These are phyloP conservation scores for Eilema caniola DNA, from an alignment of 2,888 invertebrate species.

Conservation along the genomic window DNA sequence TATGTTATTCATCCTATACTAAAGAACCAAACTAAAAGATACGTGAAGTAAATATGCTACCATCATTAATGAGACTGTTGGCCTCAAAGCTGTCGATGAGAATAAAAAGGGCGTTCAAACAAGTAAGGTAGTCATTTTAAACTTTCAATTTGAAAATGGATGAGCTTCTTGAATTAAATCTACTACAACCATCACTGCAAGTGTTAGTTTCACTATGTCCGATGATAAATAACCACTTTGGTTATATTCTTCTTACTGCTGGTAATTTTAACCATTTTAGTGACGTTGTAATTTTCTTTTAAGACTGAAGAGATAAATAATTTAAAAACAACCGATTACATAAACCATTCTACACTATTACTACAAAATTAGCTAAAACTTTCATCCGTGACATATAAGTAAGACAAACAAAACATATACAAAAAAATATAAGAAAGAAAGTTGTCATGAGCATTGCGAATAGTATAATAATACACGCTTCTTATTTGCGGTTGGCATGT, in stretches of 20 bases:
- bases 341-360: not conserved
- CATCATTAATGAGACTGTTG: no score
- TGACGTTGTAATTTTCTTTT: no score
- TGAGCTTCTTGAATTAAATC: not conserved
- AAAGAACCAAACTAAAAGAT: not conserved
- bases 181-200: not conserved
- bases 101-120: not conserved
- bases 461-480: constrained; percentile 15
- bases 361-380: not conserved
- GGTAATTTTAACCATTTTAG: no score
- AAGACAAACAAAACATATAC: not conserved
- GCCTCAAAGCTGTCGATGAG: not conserved
- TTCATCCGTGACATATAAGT: constrained; percentile 3
- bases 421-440: constrained; percentile 16
- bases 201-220: not conserved
- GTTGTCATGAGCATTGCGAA: not conserved
- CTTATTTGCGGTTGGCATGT: constrained; percentile 16
- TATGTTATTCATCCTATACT: not conserved
- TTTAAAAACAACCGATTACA: no score
- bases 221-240: no score
- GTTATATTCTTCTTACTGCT: no score
- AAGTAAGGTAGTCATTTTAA: not conserved
- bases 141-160: no score
- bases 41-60: no score
- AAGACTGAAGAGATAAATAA: no score